A percentile compares a stretch with the other conserved stretches of the same genome.
Evolutionary conservation across 1,140 invertebrate species (phyloP).

Genomic region (Tetramorium alpestre): DNA sequence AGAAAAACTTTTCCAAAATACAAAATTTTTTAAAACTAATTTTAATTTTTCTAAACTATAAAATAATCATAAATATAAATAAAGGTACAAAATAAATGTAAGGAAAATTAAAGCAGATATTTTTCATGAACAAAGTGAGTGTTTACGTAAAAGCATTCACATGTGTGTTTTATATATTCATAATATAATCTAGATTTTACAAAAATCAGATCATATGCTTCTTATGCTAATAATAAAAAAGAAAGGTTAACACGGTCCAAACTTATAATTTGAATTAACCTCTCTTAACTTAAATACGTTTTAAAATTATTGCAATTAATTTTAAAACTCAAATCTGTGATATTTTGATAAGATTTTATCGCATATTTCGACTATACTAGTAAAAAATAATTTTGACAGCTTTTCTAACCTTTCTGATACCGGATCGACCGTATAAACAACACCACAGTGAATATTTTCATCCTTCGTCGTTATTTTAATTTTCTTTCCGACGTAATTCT

Average conservation of each 20-base stretch:
- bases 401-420: conserved; percentile 83
- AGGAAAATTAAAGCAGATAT: background rate
- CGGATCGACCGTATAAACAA: conserved; percentile 83
- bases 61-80: background rate
- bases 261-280: background rate
- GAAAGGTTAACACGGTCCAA: background rate
- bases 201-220: background rate
- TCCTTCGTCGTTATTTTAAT: conserved; percentile 78
- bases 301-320: background rate
- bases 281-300: background rate
- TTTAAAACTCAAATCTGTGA: background rate
- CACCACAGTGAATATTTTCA: conserved; percentile 72
- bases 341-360: background rate
- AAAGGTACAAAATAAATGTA: background rate
- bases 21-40: background rate
- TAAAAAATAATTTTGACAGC: background rate
- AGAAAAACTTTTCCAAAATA: background rate
- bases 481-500: conserved; percentile 80
- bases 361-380: background rate
- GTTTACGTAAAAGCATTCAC: background rate
- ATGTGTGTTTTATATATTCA: background rate
- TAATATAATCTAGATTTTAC: background rate
- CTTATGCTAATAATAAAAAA: background rate
- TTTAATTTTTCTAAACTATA: background rate
- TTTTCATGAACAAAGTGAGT: background rate